phyloP scores from a whole-genome alignment of 92 coral and sea anemone genomes.

The Pocillopora grandis region DNA sequence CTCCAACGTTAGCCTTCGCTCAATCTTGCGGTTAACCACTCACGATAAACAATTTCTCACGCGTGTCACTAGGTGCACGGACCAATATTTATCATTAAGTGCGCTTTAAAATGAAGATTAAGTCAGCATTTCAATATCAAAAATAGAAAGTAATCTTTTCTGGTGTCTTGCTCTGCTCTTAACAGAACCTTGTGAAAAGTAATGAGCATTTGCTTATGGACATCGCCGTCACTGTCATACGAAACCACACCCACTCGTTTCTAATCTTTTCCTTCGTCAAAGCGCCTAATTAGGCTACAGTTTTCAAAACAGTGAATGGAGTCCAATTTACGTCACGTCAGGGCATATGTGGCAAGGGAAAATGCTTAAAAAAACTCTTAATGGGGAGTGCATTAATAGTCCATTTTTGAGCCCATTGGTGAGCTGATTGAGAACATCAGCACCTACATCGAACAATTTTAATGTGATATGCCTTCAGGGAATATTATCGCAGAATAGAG shows the following conservation, averaged over 20 bases:
- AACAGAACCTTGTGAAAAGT: too few relatives aligned
- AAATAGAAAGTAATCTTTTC: too few relatives aligned
- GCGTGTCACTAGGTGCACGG: too few relatives aligned
- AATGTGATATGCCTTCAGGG: background rate
- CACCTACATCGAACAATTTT: background rate
- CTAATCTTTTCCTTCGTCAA: conserved; percentile 3
- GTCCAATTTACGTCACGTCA: background rate
- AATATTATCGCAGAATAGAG: background rate
- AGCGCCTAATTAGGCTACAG: background rate
- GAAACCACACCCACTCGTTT: background rate
- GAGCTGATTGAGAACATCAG: background rate
- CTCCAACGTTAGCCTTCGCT: too few relatives aligned
- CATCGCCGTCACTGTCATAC: background rate
- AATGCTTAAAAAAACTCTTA: background rate
- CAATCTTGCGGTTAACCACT: too few relatives aligned
- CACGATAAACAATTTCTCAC: too few relatives aligned
- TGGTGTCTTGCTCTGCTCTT: too few relatives aligned
- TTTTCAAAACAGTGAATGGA: background rate
- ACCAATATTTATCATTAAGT: too few relatives aligned
- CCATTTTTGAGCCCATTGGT: background rate
- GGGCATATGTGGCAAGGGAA: background rate
- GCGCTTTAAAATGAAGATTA: too few relatives aligned
- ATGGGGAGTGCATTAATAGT: background rate
- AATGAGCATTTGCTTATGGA: too few relatives aligned
- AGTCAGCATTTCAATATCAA: too few relatives aligned